Base-by-base conservation (phyloP, 2,888 invertebrate genomes). In the Timema cristinae region DNA sequence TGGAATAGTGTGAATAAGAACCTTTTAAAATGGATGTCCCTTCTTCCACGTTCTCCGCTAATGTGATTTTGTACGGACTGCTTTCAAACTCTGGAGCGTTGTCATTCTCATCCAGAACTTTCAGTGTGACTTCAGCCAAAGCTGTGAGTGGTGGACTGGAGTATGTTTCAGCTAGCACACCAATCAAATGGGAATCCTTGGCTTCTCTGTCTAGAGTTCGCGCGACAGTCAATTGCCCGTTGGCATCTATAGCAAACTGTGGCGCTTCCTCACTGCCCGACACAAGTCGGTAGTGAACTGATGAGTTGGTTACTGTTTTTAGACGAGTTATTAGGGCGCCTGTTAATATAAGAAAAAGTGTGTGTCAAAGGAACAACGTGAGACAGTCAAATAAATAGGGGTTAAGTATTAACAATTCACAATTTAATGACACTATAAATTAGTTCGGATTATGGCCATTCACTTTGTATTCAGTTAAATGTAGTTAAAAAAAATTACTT, bases 81-180 rank as follows among this genome's bases (percentile, higher is more conserved):
- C 92, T 93, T 81, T 95, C 94, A 82, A 97, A 96, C 76, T 87
- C 85, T 0, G 97, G 97, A 69, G 89, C 88, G 82, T 95, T 93
- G 82, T 97, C 96, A 82, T 97, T 97, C 76, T 92, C 92, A 81
- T 97, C 97, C 75, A 92, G 86, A 73, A 97, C 91, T 82, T 92
- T 90, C 71, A 97, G 84, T 7, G 87, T 85, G 73, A 96, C 89
- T 82, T 89, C 88, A 16, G 90, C 87, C 77, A 91, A 84, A 10
- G 89, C 87, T 32, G 90, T 91, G 50, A 92, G 81, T 4, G 91
- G 87, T 13, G 92, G 92, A 76, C 89, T 90, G 10, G 89, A 87
- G 76, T 88, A 86, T 0, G 91, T 91, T 80, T 92, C 88, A 0
- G 91, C 91, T 50, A 89, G 82, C 10, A 90, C 85, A 73, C 91